These are phyloP conservation scores for Xylocampa areola DNA, from an alignment of 2,888 invertebrate species.

Conservation along the genomic window DNA sequence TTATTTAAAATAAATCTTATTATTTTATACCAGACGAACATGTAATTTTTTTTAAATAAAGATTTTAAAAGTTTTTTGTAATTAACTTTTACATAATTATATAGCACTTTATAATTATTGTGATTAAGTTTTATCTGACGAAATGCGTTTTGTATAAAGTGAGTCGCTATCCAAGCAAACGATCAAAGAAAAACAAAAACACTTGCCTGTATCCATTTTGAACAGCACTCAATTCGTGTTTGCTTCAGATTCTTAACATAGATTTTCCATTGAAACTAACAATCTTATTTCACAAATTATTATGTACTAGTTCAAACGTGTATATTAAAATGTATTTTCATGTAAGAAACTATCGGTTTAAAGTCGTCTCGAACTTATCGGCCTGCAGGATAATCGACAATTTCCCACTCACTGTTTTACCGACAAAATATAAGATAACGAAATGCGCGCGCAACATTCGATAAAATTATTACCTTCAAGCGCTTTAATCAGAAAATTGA, in stretches of 20 bases:
- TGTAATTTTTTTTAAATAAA: too few relatives aligned
- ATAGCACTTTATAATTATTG: too few relatives aligned
- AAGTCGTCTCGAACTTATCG: constrained; percentile 58
- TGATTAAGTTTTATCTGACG: too few relatives aligned
- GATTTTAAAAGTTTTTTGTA: too few relatives aligned
- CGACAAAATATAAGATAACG: constrained; percentile 39
- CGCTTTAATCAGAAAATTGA: constrained; percentile 55
- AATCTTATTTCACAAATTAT: background rate
- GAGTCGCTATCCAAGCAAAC: constrained; percentile 48
- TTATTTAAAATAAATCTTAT: too few relatives aligned
- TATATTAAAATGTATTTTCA: constrained; percentile 1
- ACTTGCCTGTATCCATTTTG: constrained; percentile 56
- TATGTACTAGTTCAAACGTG: background rate
- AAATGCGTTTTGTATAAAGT: too few relatives aligned
- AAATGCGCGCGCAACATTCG: constrained; percentile 72
- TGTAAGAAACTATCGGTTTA: constrained; percentile 47
- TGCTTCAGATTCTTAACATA: background rate
- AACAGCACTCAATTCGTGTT: constrained; percentile 1
- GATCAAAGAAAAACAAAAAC: constrained; percentile 44
- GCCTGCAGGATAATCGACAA: constrained; percentile 40
- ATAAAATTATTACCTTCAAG: constrained; percentile 56
- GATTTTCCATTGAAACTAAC: background rate
- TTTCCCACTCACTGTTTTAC: constrained; percentile 53
- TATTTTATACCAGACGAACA: too few relatives aligned
- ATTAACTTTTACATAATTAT: too few relatives aligned